A percentile compares a stretch with the other conserved stretches of the same genome.
Conservation (phyloP, 2,888 invertebrate genomes). For the Nomada ferruginata region DNA sequence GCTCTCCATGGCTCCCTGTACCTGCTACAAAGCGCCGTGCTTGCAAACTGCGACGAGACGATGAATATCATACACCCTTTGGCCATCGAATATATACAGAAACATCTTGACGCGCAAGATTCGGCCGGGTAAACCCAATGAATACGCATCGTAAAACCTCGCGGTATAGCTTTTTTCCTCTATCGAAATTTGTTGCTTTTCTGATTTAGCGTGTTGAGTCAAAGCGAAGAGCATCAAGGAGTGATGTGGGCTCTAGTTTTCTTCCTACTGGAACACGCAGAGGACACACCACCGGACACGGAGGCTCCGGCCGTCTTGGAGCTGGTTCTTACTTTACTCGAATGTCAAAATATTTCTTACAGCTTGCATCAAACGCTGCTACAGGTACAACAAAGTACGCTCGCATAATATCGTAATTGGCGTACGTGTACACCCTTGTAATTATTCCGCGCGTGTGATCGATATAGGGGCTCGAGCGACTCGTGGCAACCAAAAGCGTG, state of each 20-base stretch:
- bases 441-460: neutral
- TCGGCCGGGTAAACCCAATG: constrained; percentile 78
- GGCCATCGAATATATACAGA: constrained; percentile 85
- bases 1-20: constrained; percentile 89
- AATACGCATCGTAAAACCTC: neutral
- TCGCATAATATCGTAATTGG: too few relatives aligned
- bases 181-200: constrained; percentile 5
- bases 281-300: constrained; percentile 87
- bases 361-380: constrained; percentile 84
- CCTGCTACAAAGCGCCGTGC: constrained; percentile 87
- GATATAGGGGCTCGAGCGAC: constrained; percentile 88
- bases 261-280: constrained; percentile 90
- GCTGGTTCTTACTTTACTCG: constrained; percentile 85
- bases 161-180: neutral
- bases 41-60: constrained; percentile 85
- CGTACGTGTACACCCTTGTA: neutral
- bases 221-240: constrained; percentile 87
- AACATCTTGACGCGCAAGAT: constrained; percentile 83
- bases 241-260: constrained; percentile 91
- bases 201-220: constrained; percentile 71
- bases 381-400: constrained; percentile 81
- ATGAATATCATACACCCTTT: constrained; percentile 85
- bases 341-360: constrained; percentile 82
- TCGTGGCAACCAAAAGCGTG: constrained; percentile 86
- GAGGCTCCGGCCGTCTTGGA: constrained; percentile 87